Base-by-base conservation (phyloP, 2,888 invertebrate genomes). In the Esperia sulphurella region DNA sequence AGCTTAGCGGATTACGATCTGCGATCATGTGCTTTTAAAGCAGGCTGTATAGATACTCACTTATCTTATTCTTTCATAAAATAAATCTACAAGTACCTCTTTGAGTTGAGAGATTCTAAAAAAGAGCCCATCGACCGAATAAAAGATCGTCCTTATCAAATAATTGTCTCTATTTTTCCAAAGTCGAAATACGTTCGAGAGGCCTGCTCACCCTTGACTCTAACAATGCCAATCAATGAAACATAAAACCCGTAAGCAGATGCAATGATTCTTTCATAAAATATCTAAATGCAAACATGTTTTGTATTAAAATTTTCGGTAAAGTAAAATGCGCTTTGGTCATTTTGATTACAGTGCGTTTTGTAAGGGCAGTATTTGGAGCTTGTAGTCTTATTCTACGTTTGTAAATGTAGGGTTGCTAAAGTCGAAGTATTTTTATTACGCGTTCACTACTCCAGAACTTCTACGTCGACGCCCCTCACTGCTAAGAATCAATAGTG, bases 191-290 rank as follows among this genome's bases (percentile, higher is more conserved):
- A 68, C 65, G 71, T 69, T 71, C 60, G 68, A 65, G 70, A 68
- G 75, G 58, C 21, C 21, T 21, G 5, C 59, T 59, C 58, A 55
- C 71, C 68, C 71, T 68, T 65, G 72, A 71, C 71, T 74, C 68
- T 72, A 79, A 84, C 86, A 87, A 85, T 83, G 79, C 74, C 80
- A 87, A 85, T 85, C 87, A 85, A 79, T 82, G 83, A 82, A 81
- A 83, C 85, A 83, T 80, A 72, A 87, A 85, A 86, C 82, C 79
- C 80, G 65, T 80, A 83, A 85, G 76, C 77, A 84, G 80, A 82
- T 82, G 80, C 79, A 77, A 68, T 79, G 72, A 75, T 73, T 73
- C 71, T 67, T 54, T 57, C 53, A 53, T 5, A 56, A 68, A 45
- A 67, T 55, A 57, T 53, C 59, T 55, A 53, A 51, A 53, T 51